Evolutionary conservation across 2,797 vertebrate species (phyloP).

Genomic region (Tadarida brasiliensis): DNA sequence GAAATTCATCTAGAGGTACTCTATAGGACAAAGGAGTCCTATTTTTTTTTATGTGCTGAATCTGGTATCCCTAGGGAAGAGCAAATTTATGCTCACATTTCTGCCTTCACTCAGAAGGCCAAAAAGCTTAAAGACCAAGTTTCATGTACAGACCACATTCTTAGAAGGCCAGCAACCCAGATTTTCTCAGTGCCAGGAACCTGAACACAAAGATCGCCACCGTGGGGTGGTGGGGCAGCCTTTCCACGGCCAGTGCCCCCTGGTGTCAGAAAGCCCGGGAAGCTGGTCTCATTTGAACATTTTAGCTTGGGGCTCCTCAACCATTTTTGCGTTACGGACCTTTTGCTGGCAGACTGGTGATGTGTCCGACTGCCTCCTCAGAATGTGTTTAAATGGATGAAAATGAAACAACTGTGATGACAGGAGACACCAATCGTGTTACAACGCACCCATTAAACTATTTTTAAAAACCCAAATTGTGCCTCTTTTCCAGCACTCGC

Average conservation of each 20-base stretch:
- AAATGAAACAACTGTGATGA: background rate
- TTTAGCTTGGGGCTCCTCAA: background rate
- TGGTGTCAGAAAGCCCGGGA: background rate
- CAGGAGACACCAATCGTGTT: background rate
- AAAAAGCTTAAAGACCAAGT: background rate
- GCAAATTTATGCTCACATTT: background rate
- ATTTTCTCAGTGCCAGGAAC: background rate
- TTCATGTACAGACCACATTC: background rate
- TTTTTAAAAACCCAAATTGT: background rate
- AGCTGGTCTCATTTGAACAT: too few relatives aligned
- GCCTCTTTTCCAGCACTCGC: background rate
- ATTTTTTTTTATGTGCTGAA: slow-evolving; percentile 7
- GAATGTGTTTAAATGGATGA: background rate
- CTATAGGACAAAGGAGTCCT: background rate
- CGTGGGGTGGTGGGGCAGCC: background rate
- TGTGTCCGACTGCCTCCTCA: background rate
- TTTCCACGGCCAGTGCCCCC: background rate
- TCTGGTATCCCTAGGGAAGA: background rate
- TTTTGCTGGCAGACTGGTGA: background rate
- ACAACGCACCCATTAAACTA: background rate
- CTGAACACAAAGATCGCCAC: background rate
- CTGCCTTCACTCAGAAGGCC: background rate
- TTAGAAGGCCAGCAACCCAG: background rate
- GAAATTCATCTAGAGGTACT: background rate
- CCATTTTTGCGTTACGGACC: background rate